These are phyloP conservation scores for Hypercompe scribonia DNA, from an alignment of 2,888 invertebrate genomes.

Conservation along the genomic window DNA sequence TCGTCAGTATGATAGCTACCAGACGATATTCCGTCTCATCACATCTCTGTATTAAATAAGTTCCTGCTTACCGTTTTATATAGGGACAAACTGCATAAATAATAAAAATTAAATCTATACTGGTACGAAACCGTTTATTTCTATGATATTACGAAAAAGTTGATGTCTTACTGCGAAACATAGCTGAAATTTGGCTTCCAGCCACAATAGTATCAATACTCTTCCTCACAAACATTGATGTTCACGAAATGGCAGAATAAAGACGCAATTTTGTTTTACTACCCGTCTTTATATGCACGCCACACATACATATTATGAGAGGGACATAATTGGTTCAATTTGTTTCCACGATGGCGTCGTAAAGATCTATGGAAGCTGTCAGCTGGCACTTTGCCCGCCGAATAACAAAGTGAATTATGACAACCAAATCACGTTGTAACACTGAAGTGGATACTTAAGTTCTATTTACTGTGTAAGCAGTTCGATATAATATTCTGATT, in stretches of 20 bases:
- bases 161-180: conserved; percentile 9
- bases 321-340: conserved; percentile 11
- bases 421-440: background rate
- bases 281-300: background rate
- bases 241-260: conserved; percentile 6
- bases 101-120: background rate
- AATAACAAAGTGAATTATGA: background rate
- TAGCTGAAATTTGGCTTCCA: conserved; percentile 2
- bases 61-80: background rate
- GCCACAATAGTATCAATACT: conserved; percentile 1
- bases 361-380: background rate
- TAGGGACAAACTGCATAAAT: background rate
- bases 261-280: background rate
- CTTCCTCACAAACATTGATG: conserved; percentile 5
- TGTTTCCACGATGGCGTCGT: conserved; percentile 5
- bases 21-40: background rate
- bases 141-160: background rate
- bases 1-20: background rate
- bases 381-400: conserved; percentile 9
- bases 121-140: background rate
- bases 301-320: conserved; percentile 21
- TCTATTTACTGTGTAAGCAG: background rate
- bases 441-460: background rate
- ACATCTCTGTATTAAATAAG: background rate
- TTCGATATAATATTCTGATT: background rate